Conservation (phyloP, 2,888 invertebrate genomes). For the Protonemura montana region DNA sequence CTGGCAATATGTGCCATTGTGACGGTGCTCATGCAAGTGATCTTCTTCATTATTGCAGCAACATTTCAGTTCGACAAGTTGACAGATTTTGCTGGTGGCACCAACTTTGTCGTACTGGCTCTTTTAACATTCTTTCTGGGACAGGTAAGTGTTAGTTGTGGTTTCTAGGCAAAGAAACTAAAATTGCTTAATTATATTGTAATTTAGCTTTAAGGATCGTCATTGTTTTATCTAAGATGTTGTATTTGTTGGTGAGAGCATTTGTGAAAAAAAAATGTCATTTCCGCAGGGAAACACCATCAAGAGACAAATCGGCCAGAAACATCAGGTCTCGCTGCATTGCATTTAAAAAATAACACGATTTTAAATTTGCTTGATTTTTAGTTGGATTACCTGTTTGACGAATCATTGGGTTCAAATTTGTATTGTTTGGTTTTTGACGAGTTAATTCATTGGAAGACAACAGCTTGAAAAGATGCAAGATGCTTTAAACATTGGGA, state of each 20-base stretch:
- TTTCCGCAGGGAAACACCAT: constrained; percentile 31
- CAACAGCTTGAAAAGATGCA: constrained; percentile 15
- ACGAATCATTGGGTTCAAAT: not conserved
- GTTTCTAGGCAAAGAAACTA: no score
- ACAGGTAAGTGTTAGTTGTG: constrained; percentile 62
- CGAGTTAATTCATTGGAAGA: constrained; percentile 16
- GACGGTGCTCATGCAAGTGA: constrained; percentile 82
- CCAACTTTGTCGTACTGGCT: constrained; percentile 90
- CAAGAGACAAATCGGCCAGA: constrained; percentile 33
- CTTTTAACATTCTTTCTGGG: constrained; percentile 86
- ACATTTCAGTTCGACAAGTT: constrained; percentile 88
- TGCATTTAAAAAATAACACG: not conserved
- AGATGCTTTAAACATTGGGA: constrained; percentile 12
- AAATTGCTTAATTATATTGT: no score
- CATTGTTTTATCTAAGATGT: not conserved
- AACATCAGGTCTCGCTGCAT: constrained; percentile 29
- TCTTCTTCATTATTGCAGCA: constrained; percentile 87
- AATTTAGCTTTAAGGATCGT: not conserved
- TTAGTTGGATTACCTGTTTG: not conserved
- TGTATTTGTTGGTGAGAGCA: constrained; percentile 2
- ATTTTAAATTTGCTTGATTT: constrained; percentile 16
- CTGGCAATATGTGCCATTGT: constrained; percentile 87
- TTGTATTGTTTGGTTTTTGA: not conserved
- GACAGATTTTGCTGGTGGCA: constrained; percentile 92
- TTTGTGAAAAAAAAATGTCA: constrained; percentile 40